Percentiles rank a stretch among this genome's conserved stretches.
These are phyloP conservation scores for Epinephelus malabaricus DNA, from an alignment of 2,797 vertebrate species.

Conservation along the genomic window DNA sequence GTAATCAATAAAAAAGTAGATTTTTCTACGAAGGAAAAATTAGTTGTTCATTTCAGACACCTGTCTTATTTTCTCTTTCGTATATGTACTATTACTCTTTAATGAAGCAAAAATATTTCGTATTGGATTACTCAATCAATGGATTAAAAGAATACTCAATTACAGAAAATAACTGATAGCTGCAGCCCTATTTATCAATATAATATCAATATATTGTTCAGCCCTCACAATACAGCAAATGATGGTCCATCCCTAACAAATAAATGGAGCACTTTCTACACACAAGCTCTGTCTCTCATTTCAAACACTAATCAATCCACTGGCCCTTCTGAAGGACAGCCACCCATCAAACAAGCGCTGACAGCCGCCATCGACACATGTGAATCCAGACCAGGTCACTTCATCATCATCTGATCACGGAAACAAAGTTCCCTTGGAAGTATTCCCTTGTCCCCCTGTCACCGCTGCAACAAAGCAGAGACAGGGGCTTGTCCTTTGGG, in stretches of 20 bases:
- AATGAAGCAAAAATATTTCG: too few species aligned
- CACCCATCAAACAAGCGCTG: conserved; percentile 71
- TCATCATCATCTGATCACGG: conserved; percentile 78
- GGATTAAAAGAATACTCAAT: too few species aligned
- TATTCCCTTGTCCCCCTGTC: conserved; percentile 72
- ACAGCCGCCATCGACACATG: conserved; percentile 77
- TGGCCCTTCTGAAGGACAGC: conserved; percentile 38
- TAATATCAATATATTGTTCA: too few species aligned
- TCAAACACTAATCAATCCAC: conserved; percentile 21
- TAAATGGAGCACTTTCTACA: not conserved
- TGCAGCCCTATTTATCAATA: too few species aligned
- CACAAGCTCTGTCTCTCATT: conserved; percentile 1
- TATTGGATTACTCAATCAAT: too few species aligned
- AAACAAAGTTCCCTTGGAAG: conserved; percentile 78
- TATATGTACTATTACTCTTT: too few species aligned
- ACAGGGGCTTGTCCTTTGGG: conserved; percentile 67
- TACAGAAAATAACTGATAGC: too few species aligned
- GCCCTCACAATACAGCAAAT: too few species aligned
- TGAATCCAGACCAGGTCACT: conserved; percentile 76
- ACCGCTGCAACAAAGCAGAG: conserved; percentile 66
- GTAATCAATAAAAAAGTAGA: too few species aligned
- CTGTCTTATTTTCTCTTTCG: too few species aligned
- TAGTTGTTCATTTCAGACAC: too few species aligned
- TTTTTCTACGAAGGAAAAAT: too few species aligned
- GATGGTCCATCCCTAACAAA: not conserved